These are phyloP conservation scores for Dermolepida albohirtum DNA, from an alignment of 2,888 invertebrate species.

Conservation along the genomic window DNA sequence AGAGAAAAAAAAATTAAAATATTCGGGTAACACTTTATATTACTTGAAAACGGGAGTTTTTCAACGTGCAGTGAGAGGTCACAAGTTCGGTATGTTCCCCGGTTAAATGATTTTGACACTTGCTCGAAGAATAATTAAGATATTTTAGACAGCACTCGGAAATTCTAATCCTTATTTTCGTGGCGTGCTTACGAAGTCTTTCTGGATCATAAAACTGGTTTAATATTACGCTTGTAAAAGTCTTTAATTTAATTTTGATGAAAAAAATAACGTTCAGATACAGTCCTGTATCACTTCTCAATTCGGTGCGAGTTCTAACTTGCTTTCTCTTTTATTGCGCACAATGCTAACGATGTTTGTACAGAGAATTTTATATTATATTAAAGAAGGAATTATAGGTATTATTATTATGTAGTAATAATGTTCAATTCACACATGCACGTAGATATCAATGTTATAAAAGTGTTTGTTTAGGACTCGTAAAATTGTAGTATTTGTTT, in stretches of 20 bases:
- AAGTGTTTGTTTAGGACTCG: too few relatives aligned
- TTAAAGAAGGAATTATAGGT: too few relatives aligned
- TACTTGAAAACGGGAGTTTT: not conserved
- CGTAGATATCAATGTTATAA: too few relatives aligned
- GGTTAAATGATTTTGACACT: constrained; percentile 25
- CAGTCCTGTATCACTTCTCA: too few relatives aligned
- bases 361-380: too few relatives aligned
- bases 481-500: too few relatives aligned
- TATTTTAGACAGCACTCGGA: constrained; percentile 26
- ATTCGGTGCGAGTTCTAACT: too few relatives aligned
- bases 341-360: not conserved
- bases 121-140: constrained; percentile 20
- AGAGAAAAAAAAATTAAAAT: not conserved
- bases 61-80: not conserved
- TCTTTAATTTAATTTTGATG: constrained; percentile 31
- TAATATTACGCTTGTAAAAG: constrained; percentile 20
- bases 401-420: too few relatives aligned
- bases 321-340: constrained; percentile 28
- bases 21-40: not conserved
- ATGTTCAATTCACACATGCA: too few relatives aligned
- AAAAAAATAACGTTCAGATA: constrained; percentile 5
- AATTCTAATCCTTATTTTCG: constrained; percentile 9
- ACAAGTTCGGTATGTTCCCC: not conserved
- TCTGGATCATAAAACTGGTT: constrained; percentile 16
- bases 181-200: too few relatives aligned